Evolutionary conservation across 2,888 invertebrate genomes (phyloP).

Genomic region (Dolomedes plantarius): DNA sequence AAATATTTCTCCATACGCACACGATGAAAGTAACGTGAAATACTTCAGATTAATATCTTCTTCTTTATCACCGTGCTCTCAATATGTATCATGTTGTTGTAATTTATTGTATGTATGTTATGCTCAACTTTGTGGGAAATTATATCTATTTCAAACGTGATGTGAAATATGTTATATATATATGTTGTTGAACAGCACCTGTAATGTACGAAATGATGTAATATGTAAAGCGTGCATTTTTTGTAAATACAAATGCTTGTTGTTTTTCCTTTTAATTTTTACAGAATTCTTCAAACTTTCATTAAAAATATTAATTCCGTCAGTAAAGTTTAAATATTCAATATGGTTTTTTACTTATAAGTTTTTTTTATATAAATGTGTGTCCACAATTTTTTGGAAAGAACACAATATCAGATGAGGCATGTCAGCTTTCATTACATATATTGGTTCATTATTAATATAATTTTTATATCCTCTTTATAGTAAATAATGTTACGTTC

Average conservation of each 20-base stretch:
- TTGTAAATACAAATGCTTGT: neutral
- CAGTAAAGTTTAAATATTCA: no score
- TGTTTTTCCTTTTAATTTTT: no score
- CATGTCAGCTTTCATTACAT: no score
- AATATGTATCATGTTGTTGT: neutral
- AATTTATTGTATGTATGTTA: neutral
- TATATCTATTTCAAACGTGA: neutral
- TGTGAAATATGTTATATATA: neutral
- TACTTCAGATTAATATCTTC: neutral
- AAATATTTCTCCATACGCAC: neutral
- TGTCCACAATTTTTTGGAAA: no score
- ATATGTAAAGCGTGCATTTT: neutral
- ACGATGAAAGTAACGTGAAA: neutral
- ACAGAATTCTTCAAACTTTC: no score
- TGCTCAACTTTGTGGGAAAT: neutral
- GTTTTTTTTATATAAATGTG: no score
- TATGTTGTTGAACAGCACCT: constrained; percentile 24
- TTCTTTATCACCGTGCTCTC: neutral
- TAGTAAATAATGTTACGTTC: no score
- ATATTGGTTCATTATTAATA: no score
- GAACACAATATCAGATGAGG: no score
- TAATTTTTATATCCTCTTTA: no score
- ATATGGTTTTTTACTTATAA: no score
- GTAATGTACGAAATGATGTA: constrained; percentile 39
- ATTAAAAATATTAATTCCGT: no score